Conservation (phyloP, 2,113 vertebrate genomes). For the Callocephalon fimbriatum region DNA sequence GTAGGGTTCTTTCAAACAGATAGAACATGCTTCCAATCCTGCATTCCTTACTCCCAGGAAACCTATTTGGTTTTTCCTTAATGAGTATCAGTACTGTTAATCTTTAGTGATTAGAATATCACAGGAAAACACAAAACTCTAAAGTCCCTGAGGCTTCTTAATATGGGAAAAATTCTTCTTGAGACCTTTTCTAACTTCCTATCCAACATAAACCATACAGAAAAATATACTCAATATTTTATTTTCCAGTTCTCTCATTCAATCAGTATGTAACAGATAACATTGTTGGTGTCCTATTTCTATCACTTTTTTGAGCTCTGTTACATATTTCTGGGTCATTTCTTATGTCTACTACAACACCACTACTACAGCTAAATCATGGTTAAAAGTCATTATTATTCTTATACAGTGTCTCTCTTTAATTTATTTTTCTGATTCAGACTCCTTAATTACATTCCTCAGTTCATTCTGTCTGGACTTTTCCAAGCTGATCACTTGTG, state of each 20-base stretch:
- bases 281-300: not conserved
- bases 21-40: not conserved
- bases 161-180: conserved; percentile 14
- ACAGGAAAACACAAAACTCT: conserved; percentile 1
- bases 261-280: conserved; percentile 17
- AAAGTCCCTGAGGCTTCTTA: not conserved
- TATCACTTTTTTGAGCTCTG: not conserved
- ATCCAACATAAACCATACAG: conserved; percentile 27
- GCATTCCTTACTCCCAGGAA: not conserved
- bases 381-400: not conserved
- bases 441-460: not conserved
- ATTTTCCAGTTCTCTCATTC: conserved; percentile 5
- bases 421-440: not conserved
- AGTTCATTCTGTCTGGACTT: not conserved
- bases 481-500: not conserved
- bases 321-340: not conserved
- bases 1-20: not conserved
- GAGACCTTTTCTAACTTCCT: conserved; percentile 9
- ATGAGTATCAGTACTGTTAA: not conserved
- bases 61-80: not conserved
- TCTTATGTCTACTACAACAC: not conserved
- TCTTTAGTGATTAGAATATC: not conserved
- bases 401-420: not conserved
- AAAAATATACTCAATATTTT: conserved; percentile 32
- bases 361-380: not conserved